These are phyloP conservation scores for Heliconius ismenius DNA, from an alignment of 2,888 invertebrate genomes.

Conservation along the genomic window DNA sequence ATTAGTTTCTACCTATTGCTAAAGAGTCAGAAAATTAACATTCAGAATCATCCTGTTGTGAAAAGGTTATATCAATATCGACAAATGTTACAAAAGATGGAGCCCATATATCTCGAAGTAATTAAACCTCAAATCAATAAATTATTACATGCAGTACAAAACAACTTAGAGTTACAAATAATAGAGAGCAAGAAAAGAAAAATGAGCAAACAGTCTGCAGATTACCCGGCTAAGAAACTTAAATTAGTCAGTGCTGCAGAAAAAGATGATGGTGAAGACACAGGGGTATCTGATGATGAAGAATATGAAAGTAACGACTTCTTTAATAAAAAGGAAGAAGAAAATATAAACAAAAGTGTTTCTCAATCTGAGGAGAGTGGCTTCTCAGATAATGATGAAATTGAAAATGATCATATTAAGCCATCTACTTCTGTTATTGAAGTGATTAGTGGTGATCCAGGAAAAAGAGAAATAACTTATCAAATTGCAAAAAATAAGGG, in stretches of 20 bases:
- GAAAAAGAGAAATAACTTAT: slow-evolving; percentile 93
- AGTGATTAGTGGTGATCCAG: slow-evolving; percentile 60
- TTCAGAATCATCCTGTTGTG: slow-evolving; percentile 94
- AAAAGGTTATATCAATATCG: slow-evolving; percentile 91
- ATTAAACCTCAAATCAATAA: slow-evolving; percentile 86
- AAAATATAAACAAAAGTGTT: slow-evolving; percentile 47
- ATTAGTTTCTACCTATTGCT: slow-evolving; percentile 92
- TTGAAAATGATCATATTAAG: slow-evolving; percentile 60
- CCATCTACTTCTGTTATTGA: slow-evolving; percentile 63
- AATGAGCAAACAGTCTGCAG: slow-evolving; percentile 52
- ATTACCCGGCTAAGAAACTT: slow-evolving; percentile 64
- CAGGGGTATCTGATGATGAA: slow-evolving; percentile 72
- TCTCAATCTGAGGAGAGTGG: slow-evolving; percentile 74
- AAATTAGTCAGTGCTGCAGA: slow-evolving; percentile 69
- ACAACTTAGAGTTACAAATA: slow-evolving; percentile 63
- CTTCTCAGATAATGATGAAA: slow-evolving; percentile 72
- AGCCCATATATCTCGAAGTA: slow-evolving; percentile 85
- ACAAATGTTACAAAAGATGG: slow-evolving; percentile 88
- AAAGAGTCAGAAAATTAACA: slow-evolving; percentile 87
- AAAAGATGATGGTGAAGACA: slow-evolving; percentile 72
- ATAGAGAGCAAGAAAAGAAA: slow-evolving; percentile 64
- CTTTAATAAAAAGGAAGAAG: slow-evolving; percentile 47
- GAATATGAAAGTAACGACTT: slow-evolving; percentile 70
- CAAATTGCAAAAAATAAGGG: slow-evolving; percentile 98
- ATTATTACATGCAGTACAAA: slow-evolving; percentile 80